Evolutionary conservation across 2,888 invertebrate species (phyloP), one percentile per base, ranked within the genome.

Genomic region (Cremastinae sp.): DNA sequence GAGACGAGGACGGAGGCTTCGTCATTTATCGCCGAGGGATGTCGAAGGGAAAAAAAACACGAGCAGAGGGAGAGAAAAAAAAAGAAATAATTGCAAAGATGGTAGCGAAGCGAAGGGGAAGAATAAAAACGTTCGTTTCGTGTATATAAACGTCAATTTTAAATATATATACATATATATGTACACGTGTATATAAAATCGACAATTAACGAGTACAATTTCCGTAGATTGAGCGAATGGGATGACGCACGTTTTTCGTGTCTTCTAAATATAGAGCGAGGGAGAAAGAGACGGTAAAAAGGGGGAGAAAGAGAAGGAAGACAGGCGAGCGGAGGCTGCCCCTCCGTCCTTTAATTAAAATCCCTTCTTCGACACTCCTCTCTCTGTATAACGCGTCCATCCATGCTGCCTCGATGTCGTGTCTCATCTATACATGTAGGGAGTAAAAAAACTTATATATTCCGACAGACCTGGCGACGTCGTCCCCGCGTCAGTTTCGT

Each of bases 151-250:
- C 20, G 28, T 28, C 28, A 28, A 28, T 28, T 28, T 28, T 38
- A 10, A 1, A 0, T 38, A 36, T 34, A 54, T 38, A 51, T 72
- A 36, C 49, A 34, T 36, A 51, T 14, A 34, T 58, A 16, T 51
- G 43, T 51, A 18, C 65, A 59, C 41, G 49, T n/a, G 36, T 41
- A 18, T 58, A 53, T 61, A 54, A 59, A 75, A 65, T 71, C 54
- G 71, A 66, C 65, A 75, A 75, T 75, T 72, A 71, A 66, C 71
- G 71, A 71, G 65, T 65, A 75, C 75, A 75, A 72, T 75, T 74
- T 74, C 74, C 74, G 74, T 74, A 74, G 74, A 74, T 69, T 69
- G 74, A 74, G 43, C 69, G 74, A 74, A 74, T 74, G 56, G 69
- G 69, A 69, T 74, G 74, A 74, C 74, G 69, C 74, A 74, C 69